Conservation (phyloP, 2,888 invertebrate species). For the Melinopterus prodromus region DNA sequence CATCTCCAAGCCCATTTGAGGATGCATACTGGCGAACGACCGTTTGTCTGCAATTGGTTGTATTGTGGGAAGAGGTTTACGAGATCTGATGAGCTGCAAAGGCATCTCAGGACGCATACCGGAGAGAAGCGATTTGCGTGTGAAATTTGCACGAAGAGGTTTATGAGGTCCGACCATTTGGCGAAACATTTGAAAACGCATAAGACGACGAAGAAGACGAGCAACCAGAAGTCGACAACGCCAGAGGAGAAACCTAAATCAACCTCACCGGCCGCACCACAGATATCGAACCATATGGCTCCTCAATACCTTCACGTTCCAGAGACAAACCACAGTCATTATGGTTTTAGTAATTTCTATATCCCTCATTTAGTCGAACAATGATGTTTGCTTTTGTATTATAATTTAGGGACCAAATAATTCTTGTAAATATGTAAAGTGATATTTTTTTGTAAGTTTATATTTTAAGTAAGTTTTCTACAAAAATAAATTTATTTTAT, state of each 20-base stretch:
- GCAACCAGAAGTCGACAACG: constrained; percentile 36
- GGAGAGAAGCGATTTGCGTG: constrained; percentile 91
- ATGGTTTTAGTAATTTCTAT: constrained; percentile 45
- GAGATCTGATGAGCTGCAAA: constrained; percentile 88
- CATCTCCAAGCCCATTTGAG: constrained; percentile 81
- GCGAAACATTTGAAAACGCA: constrained; percentile 93
- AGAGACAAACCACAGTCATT: constrained; percentile 34
- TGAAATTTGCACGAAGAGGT: constrained; percentile 85
- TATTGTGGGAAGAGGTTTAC: constrained; percentile 93
- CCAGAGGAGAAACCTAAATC: constrained; percentile 13
- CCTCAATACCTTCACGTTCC: background rate
- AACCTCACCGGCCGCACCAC: constrained; percentile 29
- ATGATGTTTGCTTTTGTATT: constrained; percentile 36
- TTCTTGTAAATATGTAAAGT: background rate
- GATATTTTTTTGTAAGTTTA: background rate
- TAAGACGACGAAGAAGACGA: constrained; percentile 65
- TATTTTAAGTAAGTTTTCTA: background rate
- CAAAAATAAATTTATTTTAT: background rate
- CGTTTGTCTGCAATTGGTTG: constrained; percentile 88
- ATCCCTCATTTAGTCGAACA: constrained; percentile 44
- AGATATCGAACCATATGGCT: constrained; percentile 25
- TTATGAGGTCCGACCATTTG: constrained; percentile 94
- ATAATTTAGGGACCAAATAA: constrained; percentile 14
- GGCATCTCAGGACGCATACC: constrained; percentile 89
- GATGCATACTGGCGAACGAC: constrained; percentile 94